Evolutionary conservation across 2,888 invertebrate species (phyloP), one percentile per base, ranked within the genome.

Genomic region (Carabus problematicus): DNA sequence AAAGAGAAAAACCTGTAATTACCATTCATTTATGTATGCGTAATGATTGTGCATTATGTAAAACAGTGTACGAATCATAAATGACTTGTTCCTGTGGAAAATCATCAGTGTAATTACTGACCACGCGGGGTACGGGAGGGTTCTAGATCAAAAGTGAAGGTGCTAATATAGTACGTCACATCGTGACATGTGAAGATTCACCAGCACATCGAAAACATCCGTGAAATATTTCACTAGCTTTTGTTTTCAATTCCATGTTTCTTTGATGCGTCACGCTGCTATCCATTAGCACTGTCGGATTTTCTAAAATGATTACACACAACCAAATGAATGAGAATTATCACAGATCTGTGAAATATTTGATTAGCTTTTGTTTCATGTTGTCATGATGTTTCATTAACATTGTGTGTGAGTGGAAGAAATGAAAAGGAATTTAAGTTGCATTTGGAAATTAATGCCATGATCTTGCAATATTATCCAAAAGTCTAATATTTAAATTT

Each of bases 101-200:
- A 64, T 64, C 45, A 64, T 40, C 9, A 12, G 56, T 19, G 29
- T 9, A 56, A 56, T 56, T n/a, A 56, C 12, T 56, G 43, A 39
- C n/a, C n/a, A n/a, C n/a, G 45, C 18, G 52, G 29, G 29, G 29
- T 29, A 6, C 3, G 6, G 29, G 29, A 6, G 29, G 56, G 12
- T 56, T 56, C 11, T 40, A 47, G 49, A 29, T 49, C 49, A 59
- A 49, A 66, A 66, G 59, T 59, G 66, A 66, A 58, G 49, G 66
- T 59, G 66, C 29, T 59, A 62, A 29, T 29, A 29, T 29, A 29
- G 29, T 6, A 29, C 29, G 2, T 3, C 29, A 6, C 6, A 2
- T 3, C 29, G 1, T 12, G 14, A 45, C 45, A 45, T 12, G 7
- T 45, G 45, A 45, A 45, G 2, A 6, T 12, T 45, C 11, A 45